Conservation (phyloP, 2,888 invertebrate species). For the Enchytraeus crypticus region DNA sequence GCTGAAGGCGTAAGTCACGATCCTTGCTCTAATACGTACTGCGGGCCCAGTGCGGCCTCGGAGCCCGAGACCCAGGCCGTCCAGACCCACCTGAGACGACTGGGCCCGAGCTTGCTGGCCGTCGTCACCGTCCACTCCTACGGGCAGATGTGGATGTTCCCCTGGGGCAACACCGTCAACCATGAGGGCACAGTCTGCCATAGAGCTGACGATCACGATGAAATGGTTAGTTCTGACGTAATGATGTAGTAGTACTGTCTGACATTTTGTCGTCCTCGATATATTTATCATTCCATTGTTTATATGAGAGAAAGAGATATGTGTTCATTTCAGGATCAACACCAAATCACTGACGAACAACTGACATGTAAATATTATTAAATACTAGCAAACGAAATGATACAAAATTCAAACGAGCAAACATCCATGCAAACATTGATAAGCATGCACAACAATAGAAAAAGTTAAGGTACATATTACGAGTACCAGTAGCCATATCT, state of each 20-base stretch:
- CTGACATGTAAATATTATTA: too few species aligned
- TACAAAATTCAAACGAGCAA: too few species aligned
- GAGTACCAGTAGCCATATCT: too few species aligned
- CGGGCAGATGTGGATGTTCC: not conserved
- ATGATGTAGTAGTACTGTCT: not conserved
- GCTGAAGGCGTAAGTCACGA: conserved; percentile 12
- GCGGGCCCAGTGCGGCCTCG: conserved; percentile 11
- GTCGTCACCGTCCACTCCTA: conserved; percentile 9
- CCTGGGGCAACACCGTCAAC: not conserved
- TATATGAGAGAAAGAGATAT: not conserved
- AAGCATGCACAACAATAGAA: too few species aligned
- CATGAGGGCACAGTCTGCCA: not conserved
- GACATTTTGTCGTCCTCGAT: not conserved
- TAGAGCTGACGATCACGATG: conserved; percentile 2
- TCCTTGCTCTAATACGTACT: conserved; percentile 13
- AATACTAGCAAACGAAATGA: too few species aligned
- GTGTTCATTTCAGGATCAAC: too few species aligned
- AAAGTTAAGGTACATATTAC: too few species aligned
- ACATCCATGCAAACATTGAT: too few species aligned
- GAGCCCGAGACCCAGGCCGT: conserved; percentile 18
- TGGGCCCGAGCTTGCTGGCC: not conserved
- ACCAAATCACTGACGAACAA: too few species aligned
- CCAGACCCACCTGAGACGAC: not conserved
- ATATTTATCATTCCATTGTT: not conserved
- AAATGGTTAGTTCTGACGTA: conserved; percentile 1